Evolutionary conservation across 1,140 invertebrate species (phyloP).

Genomic region (Agrilus planipennis): DNA sequence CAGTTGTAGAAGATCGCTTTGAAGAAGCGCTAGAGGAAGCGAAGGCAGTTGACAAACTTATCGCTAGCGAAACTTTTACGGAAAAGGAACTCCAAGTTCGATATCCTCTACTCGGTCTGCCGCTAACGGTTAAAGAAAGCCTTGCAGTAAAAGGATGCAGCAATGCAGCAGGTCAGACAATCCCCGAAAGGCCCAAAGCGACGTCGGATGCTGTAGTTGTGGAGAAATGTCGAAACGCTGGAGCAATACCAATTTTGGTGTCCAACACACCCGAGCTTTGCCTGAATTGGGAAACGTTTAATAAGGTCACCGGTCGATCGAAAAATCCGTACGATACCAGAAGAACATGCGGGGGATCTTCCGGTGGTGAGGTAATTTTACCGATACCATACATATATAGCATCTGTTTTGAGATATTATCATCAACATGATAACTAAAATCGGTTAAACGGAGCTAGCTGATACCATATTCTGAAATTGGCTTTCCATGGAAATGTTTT

Average conservation of each 20-base stretch:
- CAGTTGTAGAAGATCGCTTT: slow-evolving; percentile 57
- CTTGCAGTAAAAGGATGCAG: slow-evolving; percentile 54
- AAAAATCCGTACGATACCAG: slow-evolving; percentile 79
- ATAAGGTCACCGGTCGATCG: slow-evolving; percentile 75
- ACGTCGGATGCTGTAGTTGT: slow-evolving; percentile 59
- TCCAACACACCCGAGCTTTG: slow-evolving; percentile 90
- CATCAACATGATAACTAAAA: too few relatives aligned
- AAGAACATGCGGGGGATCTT: slow-evolving; percentile 62
- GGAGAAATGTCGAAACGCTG: slow-evolving; percentile 51
- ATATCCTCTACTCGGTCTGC: slow-evolving; percentile 57
- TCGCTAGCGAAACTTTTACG: slow-evolving; percentile 31
- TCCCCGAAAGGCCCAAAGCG: slow-evolving; percentile 22
- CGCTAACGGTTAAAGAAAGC: slow-evolving; percentile 63
- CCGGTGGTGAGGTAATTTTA: slow-evolving; percentile 58
- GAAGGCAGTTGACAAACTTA: slow-evolving; percentile 41
- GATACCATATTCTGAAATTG: too few relatives aligned
- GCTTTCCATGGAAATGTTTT: too few relatives aligned
- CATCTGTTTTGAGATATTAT: too few relatives aligned
- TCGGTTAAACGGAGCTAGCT: too few relatives aligned
- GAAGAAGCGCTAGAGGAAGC: slow-evolving; percentile 53
- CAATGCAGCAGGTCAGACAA: slow-evolving; percentile 42
- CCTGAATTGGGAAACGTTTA: slow-evolving; percentile 80
- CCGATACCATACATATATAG: too few relatives aligned
- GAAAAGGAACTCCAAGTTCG: slow-evolving; percentile 34
- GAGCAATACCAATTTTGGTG: slow-evolving; percentile 77